A percentile compares a stretch with the other conserved stretches of the same genome.
Evolutionary conservation across 2,797 vertebrate species (phyloP).

Genomic region (Stomatorhinus walkeri): DNA sequence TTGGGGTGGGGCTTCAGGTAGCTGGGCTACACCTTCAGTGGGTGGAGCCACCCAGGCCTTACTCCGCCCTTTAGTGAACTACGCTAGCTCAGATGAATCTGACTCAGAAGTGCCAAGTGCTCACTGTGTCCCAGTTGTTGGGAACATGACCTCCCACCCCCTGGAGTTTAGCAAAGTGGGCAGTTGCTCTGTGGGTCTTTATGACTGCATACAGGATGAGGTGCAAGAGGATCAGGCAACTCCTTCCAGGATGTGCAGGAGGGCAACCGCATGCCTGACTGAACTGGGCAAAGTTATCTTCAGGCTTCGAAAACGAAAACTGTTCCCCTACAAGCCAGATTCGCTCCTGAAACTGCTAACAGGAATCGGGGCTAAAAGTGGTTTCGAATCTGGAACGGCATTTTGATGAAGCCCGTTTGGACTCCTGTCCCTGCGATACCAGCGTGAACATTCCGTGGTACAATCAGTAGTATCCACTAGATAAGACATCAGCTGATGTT

Average conservation of each 20-base stretch:
- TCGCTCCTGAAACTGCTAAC: conserved; percentile 76
- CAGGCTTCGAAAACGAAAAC: conserved; percentile 68
- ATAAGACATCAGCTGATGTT: background rate
- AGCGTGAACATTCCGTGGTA: background rate
- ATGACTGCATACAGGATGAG: background rate
- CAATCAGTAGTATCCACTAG: background rate
- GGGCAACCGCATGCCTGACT: conserved; percentile 59
- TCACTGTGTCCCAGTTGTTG: background rate
- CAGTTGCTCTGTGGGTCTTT: background rate
- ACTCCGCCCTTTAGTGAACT: conserved; percentile 66
- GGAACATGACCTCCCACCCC: background rate
- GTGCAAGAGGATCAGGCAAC: background rate
- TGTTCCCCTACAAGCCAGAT: conserved; percentile 86
- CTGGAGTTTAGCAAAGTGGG: background rate
- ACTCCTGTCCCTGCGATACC: background rate
- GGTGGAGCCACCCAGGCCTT: background rate
- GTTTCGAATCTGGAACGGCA: background rate
- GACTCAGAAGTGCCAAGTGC: conserved; percentile 54
- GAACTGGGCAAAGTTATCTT: conserved; percentile 65
- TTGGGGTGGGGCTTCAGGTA: background rate
- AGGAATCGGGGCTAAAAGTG: conserved; percentile 39
- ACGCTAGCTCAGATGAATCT: conserved; percentile 79
- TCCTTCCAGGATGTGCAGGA: conserved; percentile 31
- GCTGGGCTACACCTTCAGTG: background rate
- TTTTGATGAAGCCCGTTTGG: background rate